These are phyloP conservation scores for Pemphigus obesinymphae DNA, from an alignment of 1,140 invertebrate species.

Conservation along the genomic window DNA sequence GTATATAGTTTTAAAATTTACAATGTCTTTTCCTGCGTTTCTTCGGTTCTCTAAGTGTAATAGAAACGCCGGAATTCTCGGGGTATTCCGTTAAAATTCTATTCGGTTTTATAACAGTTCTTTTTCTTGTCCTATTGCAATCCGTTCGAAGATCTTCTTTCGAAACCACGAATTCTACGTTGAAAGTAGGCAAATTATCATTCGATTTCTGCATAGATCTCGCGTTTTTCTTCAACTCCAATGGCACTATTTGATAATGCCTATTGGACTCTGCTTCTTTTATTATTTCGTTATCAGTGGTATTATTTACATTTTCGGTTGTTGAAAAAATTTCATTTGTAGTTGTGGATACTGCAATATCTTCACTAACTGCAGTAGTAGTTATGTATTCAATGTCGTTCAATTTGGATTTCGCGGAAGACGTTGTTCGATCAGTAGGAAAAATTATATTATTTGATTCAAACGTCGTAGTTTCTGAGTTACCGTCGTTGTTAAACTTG, in stretches of 20 bases:
- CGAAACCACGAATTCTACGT: constrained; percentile 5
- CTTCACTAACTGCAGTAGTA: not conserved
- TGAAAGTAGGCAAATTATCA: constrained; percentile 18
- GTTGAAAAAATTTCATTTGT: not conserved
- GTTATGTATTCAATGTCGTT: not conserved
- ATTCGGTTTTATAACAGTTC: not conserved
- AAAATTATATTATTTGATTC: not conserved
- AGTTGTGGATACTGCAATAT: not conserved
- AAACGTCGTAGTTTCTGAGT: not conserved
- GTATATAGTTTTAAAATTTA: not conserved
- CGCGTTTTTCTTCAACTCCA: not conserved
- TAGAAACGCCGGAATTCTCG: constrained; percentile 6
- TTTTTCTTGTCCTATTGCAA: not conserved
- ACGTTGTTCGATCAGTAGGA: not conserved
- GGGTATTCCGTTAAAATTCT: constrained; percentile 10
- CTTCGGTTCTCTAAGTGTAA: not conserved
- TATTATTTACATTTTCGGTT: not conserved
- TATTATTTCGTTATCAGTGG: constrained; percentile 8
- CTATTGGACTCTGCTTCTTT: constrained; percentile 17
- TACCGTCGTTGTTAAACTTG: not conserved
- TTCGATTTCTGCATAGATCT: not conserved
- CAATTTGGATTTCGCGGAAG: not conserved
- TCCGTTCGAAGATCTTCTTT: constrained; percentile 4
- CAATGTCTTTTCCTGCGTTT: constrained; percentile 14
- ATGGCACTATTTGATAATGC: not conserved